Evolutionary conservation across 1,140 invertebrate species (phyloP).

Genomic region (Drosophila tristis): DNA sequence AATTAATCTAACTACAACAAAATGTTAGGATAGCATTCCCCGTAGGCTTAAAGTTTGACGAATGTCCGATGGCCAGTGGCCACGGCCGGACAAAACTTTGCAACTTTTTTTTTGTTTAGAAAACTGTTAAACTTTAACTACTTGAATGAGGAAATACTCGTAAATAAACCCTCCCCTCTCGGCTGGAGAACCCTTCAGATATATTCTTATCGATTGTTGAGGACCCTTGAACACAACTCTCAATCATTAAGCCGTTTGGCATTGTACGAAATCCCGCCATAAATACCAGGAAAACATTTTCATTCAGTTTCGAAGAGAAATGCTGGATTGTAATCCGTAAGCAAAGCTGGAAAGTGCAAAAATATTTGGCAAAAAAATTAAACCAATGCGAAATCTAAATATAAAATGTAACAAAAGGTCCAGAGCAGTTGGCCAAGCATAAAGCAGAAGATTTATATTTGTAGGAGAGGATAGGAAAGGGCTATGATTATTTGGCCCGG

Average conservation of each 20-base stretch:
- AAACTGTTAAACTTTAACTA: slow-evolving; percentile 2
- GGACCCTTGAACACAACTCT: slow-evolving; percentile 18
- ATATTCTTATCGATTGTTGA: slow-evolving; percentile 30
- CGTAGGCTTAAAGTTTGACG: slow-evolving; percentile 26
- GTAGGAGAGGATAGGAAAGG: slow-evolving; percentile 32
- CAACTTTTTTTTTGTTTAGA: too few relatives aligned
- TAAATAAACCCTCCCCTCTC: neutral
- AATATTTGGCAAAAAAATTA: slow-evolving; percentile 42
- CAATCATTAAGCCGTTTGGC: slow-evolving; percentile 48
- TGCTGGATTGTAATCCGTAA: slow-evolving; percentile 17
- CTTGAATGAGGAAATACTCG: neutral
- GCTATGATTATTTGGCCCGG: slow-evolving; percentile 23
- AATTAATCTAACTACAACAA: slow-evolving; percentile 71
- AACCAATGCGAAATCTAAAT: slow-evolving; percentile 37
- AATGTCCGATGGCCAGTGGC: neutral
- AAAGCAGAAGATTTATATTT: slow-evolving; percentile 45
- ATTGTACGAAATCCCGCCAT: slow-evolving; percentile 24
- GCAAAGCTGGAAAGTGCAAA: slow-evolving; percentile 44
- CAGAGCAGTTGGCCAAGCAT: slow-evolving; percentile 31
- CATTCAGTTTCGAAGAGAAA: slow-evolving; percentile 39
- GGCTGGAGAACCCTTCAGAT: neutral
- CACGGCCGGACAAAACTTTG: neutral
- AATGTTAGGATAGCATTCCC: slow-evolving; percentile 40
- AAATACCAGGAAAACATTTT: slow-evolving; percentile 40
- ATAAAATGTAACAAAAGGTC: slow-evolving; percentile 36